These are phyloP conservation scores for Prionailurus viverrinus DNA, from an alignment of 2,113 vertebrate species.

Conservation along the genomic window DNA sequence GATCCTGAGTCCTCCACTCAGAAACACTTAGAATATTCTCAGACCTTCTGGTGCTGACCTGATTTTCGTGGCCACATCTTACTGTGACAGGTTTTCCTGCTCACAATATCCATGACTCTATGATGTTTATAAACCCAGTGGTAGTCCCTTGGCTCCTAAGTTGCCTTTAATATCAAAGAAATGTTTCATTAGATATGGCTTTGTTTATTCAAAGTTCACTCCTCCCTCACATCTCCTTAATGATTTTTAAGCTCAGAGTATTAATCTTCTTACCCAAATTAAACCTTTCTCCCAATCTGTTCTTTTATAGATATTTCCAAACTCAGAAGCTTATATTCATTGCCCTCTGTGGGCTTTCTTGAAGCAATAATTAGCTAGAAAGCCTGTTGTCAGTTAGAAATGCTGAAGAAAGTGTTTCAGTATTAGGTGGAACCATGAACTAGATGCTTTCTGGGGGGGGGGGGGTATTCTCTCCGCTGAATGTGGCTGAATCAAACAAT, in stretches of 20 bases:
- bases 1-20: not conserved
- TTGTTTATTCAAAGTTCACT: conserved; percentile 74
- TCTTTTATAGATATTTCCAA: conserved; percentile 70
- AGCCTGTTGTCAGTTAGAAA: conserved; percentile 33
- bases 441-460: not conserved
- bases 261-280: conserved; percentile 70
- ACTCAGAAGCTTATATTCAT: conserved; percentile 52
- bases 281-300: conserved; percentile 71
- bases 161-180: conserved; percentile 60
- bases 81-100: not conserved
- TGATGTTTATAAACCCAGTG: conserved; percentile 12
- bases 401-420: not conserved
- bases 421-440: not conserved
- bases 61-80: not conserved
- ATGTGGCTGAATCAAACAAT: not conserved
- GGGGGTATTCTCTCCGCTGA: not conserved
- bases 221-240: conserved; percentile 66
- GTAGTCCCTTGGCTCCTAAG: not conserved
- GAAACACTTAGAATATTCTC: not conserved
- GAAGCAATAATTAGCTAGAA: conserved; percentile 51
- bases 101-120: not conserved
- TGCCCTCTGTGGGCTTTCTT: conserved; percentile 44
- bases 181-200: conserved; percentile 60
- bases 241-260: conserved; percentile 73
- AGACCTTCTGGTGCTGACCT: conserved; percentile 15